Evolutionary conservation across 2,888 invertebrate species (phyloP), one percentile per base, ranked within the genome.

Genomic region (Dione vanillae): DNA sequence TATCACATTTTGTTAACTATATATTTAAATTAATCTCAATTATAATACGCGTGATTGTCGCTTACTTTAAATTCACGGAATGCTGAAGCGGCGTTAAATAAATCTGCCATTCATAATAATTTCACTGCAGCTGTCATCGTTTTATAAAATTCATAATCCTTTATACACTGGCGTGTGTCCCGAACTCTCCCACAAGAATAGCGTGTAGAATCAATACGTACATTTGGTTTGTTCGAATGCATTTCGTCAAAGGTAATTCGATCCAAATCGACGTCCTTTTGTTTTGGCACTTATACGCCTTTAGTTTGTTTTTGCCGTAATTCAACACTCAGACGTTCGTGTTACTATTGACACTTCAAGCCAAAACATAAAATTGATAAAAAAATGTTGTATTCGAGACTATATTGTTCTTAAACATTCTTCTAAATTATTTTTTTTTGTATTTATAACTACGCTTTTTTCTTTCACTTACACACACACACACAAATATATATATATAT

Each of bases 261-360:
- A 92, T 90, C 88, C 83, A 80, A 77, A 83, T 86, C 85, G 85
- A 88, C 85, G 88, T 87, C 85, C 87, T 91, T 92, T 93, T 92
- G 88, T 91, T 87, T 90, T 92, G 87, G 89, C 91, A 91, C 92
- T 92, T 88, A 88, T 90, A 88, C 85, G 89, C 91, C 88, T 91
- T 89, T 87, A 88, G 86, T 90, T 87, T 88, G 85, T 86, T 89
- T 78, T 90, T 87, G 83, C 82, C 75, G 92, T 91, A 92, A 93
- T 85, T 81, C 83, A 83, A 93, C 82, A 89, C 90, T 80, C 82
- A 79, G 81, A 82, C 79, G 84, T 85, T 88, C 87, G 88, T 87
- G 86, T 89, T 88, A 87, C 86, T 91, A 92, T 93, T 92, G 92
- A 91, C 92, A 90, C 88, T 89, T 89, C 84, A 83, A 85, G 88